phyloP scores from a whole-genome alignment of 2,888 invertebrate genomes.

The Ormyrus nitidulus region DNA sequence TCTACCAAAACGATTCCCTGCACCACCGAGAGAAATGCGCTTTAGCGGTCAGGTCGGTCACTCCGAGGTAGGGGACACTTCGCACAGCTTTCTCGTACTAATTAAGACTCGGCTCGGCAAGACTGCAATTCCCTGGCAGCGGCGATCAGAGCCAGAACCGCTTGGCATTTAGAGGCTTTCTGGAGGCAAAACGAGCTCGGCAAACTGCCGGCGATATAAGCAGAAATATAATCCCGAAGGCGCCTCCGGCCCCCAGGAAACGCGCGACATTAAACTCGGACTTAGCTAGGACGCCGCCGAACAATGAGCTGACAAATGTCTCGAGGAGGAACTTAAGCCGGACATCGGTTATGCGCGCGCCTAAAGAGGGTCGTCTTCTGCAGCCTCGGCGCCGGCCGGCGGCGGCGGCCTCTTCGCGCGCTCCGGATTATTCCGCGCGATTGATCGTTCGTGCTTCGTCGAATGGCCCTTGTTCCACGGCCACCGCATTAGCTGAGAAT shows the following conservation, averaged over 20 bases:
- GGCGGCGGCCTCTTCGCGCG: slow-evolving; percentile 45
- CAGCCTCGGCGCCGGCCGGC: slow-evolving; percentile 12
- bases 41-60: background rate
- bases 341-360: slow-evolving; percentile 65
- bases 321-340: slow-evolving; percentile 66
- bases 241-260: slow-evolving; percentile 63
- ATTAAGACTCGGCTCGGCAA: slow-evolving; percentile 34
- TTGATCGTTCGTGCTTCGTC: slow-evolving; percentile 52
- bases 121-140: slow-evolving; percentile 3
- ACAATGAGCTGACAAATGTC: slow-evolving; percentile 75
- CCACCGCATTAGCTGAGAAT: slow-evolving; percentile 26
- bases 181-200: background rate
- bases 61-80: background rate
- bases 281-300: slow-evolving; percentile 64
- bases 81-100: slow-evolving; percentile 16
- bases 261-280: slow-evolving; percentile 74
- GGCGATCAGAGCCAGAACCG: background rate
- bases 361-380: slow-evolving; percentile 47
- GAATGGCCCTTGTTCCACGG: slow-evolving; percentile 40
- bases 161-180: slow-evolving; percentile 28
- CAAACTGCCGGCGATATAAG: slow-evolving; percentile 14
- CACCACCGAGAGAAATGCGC: too few species aligned
- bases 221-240: slow-evolving; percentile 31
- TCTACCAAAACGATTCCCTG: too few species aligned
- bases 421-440: slow-evolving; percentile 54